phyloP scores from a whole-genome alignment of 2,797 vertebrate genomes.

The Glyptemys insculpta region DNA sequence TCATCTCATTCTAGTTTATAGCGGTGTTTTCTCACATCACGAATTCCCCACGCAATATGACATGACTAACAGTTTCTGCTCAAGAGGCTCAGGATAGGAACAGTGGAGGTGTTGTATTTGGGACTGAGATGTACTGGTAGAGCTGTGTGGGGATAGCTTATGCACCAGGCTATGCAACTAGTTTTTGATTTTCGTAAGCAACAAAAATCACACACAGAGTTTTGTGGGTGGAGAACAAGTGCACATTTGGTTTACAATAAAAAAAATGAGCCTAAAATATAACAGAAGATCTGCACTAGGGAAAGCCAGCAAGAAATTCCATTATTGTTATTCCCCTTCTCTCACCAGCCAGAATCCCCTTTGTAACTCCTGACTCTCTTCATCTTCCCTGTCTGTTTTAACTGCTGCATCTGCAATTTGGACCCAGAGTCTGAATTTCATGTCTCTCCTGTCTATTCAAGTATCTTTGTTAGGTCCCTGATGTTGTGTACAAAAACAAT shows the following conservation, averaged over 20 bases:
- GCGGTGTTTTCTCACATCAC: not conserved
- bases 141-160: not conserved
- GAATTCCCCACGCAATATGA: not conserved
- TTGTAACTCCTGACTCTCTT: not conserved
- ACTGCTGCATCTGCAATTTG: not conserved
- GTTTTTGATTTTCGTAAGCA: not conserved
- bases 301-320: not conserved
- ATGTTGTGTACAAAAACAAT: not conserved
- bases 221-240: not conserved
- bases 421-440: accelerated
- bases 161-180: not conserved
- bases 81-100: not conserved
- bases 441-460: not conserved
- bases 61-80: not conserved
- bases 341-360: not conserved
- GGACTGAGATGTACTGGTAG: not conserved
- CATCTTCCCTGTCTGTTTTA: not conserved
- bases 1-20: not conserved
- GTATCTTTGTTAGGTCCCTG: not conserved
- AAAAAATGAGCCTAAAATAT: not conserved
- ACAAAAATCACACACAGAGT: not conserved
- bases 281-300: not conserved
- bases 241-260: not conserved
- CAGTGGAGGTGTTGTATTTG: accelerated
- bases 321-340: not conserved